phyloP scores from a whole-genome alignment of 2,113 vertebrate genomes.

The Cephalopholis sonnerati region DNA sequence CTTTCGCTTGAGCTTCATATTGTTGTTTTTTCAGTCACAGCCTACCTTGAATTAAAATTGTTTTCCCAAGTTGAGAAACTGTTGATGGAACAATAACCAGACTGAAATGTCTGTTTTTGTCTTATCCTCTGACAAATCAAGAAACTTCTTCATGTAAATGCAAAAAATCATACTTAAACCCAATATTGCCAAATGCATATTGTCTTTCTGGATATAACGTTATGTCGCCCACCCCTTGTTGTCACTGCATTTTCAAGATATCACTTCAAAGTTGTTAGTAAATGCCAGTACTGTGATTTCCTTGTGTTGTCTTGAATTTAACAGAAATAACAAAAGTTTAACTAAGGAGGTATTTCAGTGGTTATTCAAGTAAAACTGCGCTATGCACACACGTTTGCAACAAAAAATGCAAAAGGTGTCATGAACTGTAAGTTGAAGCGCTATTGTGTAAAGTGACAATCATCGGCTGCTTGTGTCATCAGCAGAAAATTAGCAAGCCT shows the following conservation, averaged over 20 bases:
- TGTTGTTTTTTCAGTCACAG: no score
- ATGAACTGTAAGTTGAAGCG: no score
- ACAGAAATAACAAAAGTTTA: no score
- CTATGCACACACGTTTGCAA: no score
- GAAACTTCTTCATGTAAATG: background rate
- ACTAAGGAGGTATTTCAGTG: no score
- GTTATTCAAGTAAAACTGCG: no score
- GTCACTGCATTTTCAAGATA: no score
- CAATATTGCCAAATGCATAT: background rate
- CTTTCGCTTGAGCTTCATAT: no score
- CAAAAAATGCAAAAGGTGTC: no score
- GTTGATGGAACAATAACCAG: no score
- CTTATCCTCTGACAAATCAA: background rate
- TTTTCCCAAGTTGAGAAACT: background rate
- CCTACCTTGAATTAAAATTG: background rate
- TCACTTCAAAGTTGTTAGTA: no score
- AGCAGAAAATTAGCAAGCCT: constrained; percentile 31
- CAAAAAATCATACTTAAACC: background rate
- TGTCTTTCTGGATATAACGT: background rate
- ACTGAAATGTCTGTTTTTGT: background rate
- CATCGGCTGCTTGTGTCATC: constrained; percentile 26
- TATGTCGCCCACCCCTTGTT: background rate
- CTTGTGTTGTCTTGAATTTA: no score
- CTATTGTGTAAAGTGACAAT: constrained; percentile 4
- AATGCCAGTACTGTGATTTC: background rate